Evolutionary conservation across 2,113 vertebrate species (phyloP).

Genomic region (Chunga burmeisteri): DNA sequence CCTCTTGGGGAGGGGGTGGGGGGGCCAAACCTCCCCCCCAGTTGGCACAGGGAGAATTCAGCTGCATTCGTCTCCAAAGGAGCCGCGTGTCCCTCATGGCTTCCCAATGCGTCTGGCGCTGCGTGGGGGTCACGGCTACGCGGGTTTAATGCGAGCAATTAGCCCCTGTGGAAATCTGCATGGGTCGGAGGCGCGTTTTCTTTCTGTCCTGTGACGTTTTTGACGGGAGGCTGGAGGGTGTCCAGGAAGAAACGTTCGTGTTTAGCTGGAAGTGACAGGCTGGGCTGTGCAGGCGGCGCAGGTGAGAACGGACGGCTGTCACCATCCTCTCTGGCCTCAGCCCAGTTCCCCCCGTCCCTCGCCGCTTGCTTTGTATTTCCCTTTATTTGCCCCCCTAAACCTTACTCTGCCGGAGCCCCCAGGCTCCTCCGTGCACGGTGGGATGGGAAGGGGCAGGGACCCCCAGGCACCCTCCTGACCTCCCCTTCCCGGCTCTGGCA

Average conservation of each 20-base stretch:
- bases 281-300: not conserved
- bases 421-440: rapidly evolving
- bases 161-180: not conserved
- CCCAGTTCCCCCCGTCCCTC: not conserved
- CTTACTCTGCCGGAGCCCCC: not conserved
- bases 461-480: rapidly evolving
- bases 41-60: not conserved
- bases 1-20: too few relatives aligned
- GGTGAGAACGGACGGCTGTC: rapidly evolving
- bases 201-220: not conserved
- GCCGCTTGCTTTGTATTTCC: rapidly evolving
- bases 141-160: constrained; percentile 8
- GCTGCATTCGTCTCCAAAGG: not conserved
- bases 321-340: rapidly evolving
- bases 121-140: rapidly evolving
- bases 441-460: not conserved
- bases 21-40: not conserved
- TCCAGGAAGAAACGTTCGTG: not conserved
- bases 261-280: not conserved
- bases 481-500: not conserved
- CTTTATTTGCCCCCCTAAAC: not conserved
- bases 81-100: rapidly evolving
- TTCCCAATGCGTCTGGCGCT: not conserved
- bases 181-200: not conserved
- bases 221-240: constrained; percentile 1